A percentile compares a stretch with the other conserved stretches of the same genome.
Conservation (phyloP, 2,113 vertebrate genomes). For the Cephalophus harveyi region DNA sequence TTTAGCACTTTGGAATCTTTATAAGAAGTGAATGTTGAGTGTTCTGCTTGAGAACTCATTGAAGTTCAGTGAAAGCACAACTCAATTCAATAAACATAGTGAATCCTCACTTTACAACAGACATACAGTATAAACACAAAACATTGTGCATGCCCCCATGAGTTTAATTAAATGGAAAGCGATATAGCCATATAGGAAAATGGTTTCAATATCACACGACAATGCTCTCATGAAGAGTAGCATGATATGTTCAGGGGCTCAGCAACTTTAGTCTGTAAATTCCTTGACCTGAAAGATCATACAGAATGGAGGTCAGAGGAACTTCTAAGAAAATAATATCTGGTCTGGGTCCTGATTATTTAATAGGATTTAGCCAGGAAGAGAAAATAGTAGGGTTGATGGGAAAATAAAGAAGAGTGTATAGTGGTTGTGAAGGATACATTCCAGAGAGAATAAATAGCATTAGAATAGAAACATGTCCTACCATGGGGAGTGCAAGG, state of each 20-base stretch:
- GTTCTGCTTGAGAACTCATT: neutral
- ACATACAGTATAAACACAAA: neutral
- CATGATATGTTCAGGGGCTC: neutral
- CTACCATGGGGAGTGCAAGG: too few relatives aligned
- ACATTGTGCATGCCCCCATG: neutral
- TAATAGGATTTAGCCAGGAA: neutral
- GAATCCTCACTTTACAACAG: neutral
- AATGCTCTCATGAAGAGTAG: neutral
- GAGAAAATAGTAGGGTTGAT: neutral
- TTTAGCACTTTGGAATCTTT: neutral
- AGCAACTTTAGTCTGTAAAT: neutral
- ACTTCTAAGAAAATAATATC: neutral
- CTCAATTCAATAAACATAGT: neutral
- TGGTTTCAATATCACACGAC: neutral
- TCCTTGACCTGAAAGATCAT: neutral
- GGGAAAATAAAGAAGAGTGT: neutral
- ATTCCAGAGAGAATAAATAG: neutral
- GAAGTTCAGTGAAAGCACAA: neutral
- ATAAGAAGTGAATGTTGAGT: neutral
- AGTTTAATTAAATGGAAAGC: neutral
- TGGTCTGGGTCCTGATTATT: neutral
- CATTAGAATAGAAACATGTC: neutral
- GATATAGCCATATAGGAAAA: too few relatives aligned
- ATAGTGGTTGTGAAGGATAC: neutral
- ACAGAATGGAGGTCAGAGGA: neutral